Base-by-base conservation (phyloP, 1,140 invertebrate genomes). In the Venturia canescens region DNA sequence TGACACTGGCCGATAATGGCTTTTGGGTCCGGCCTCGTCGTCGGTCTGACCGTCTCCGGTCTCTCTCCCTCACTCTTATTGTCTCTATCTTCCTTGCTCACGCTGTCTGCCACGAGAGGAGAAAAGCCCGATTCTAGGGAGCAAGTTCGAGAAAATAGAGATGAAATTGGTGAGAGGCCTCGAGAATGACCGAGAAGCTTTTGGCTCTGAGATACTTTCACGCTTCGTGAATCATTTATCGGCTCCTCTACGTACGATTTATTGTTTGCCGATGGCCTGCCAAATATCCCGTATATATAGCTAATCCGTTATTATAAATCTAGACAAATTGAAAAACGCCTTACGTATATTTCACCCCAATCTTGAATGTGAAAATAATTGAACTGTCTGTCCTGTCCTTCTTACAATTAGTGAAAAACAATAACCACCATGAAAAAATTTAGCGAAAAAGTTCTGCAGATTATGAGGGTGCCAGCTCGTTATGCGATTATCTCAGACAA, bases 1-100 rank as follows among this genome's bases (percentile, higher is more conserved):
- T 87, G 87, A 88, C 86, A 88, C 86, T 87, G 86, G 86, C 87
- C 85, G 87, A 88, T 88, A 88, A 88, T 88, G 86, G 87, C 84
- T 86, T 85, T 84, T 83, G 84, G 84, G 79, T 29, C 76, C 83
- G 81, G 81, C 82, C 63, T 66, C 63, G 63, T 85, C 84, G 84
- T 85, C 80, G 81, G 75, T 72, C 50, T 76, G 74, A 76, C 57
- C 27, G 57, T 63, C 53, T 57, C 7, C 74, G 29, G n/a, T 57
- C 53, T 76, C 53, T 76, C 27, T 34, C 11, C 23, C 31, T 16
- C 57, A 29, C 57, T 60, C 57, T 60, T 21, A 5, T n/a, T 60
- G 3, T 53, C 50, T 53, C 50, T 53, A 3, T 53, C 50, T 53
- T 13, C 11, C 50, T 53, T n/a, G 3, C n/a, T 66, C 23, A 15